Conservation (phyloP, 2,888 invertebrate genomes). For the Dynastes tityus region DNA sequence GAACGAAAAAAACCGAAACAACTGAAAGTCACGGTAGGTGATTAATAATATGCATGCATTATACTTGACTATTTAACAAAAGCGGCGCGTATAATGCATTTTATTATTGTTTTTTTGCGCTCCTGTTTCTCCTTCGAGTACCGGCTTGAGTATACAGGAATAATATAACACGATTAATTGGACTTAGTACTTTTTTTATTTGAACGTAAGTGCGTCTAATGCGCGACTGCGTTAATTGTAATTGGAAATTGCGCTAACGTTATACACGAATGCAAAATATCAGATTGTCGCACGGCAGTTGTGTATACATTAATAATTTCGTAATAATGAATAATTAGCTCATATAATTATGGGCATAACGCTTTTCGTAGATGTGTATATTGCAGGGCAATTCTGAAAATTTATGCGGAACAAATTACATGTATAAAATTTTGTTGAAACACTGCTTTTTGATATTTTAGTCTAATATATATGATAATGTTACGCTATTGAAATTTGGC, state of each 20-base stretch:
- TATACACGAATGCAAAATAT: slow-evolving; percentile 27
- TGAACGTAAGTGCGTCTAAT: slow-evolving; percentile 18
- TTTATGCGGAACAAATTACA: too few species aligned
- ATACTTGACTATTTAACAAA: slow-evolving; percentile 5
- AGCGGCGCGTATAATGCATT: slow-evolving; percentile 11
- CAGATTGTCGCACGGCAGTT: slow-evolving; percentile 16
- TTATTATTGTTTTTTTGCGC: slow-evolving; percentile 22
- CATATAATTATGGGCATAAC: background rate
- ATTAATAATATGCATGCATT: slow-evolving; percentile 41
- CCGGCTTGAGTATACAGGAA: background rate
- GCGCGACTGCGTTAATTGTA: slow-evolving; percentile 24
- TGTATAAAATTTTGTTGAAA: too few species aligned
- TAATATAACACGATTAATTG: slow-evolving; percentile 19
- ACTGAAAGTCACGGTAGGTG: slow-evolving; percentile 55
- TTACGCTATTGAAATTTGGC: too few species aligned
- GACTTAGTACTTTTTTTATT: slow-evolving; percentile 17
- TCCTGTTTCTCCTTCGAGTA: background rate
- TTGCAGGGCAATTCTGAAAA: too few species aligned
- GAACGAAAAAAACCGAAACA: slow-evolving; percentile 47
- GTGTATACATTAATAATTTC: background rate
- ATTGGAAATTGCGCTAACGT: slow-evolving; percentile 29
- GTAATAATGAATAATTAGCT: background rate
- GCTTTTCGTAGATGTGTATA: background rate
- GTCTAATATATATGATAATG: too few species aligned
- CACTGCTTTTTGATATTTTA: too few species aligned